Conservation (phyloP, 2,888 invertebrate species). For the Deilephila elpenor region DNA sequence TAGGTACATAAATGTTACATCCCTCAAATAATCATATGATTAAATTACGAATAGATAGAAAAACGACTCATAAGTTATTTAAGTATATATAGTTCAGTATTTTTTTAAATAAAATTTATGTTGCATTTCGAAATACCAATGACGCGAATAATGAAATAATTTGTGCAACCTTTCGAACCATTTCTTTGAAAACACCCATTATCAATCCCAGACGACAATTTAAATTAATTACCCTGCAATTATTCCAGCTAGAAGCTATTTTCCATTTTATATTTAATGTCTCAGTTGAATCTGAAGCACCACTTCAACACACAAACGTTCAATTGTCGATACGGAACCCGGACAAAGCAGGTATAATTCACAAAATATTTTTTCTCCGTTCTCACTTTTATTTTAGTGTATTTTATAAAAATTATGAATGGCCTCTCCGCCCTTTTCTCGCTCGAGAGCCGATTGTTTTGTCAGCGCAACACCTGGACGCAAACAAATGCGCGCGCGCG, state of each 20-base stretch:
- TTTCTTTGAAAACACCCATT: not conserved
- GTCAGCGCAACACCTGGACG: slow-evolving; percentile 82
- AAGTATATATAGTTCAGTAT: not conserved
- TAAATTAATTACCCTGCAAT: slow-evolving; percentile 2
- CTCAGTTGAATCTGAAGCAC: not conserved
- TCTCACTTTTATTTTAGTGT: slow-evolving; percentile 70
- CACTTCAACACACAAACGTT: not conserved
- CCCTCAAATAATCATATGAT: not conserved
- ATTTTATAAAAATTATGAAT: slow-evolving; percentile 76
- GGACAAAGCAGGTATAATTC: slow-evolving; percentile 30
- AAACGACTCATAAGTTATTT: not conserved
- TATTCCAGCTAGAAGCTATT: not conserved
- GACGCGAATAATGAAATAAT: not conserved
- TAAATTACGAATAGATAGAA: not conserved
- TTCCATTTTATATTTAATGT: not conserved
- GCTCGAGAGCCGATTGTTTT: slow-evolving; percentile 80
- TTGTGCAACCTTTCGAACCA: too few relatives aligned
- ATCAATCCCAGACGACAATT: not conserved
- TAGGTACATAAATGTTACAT: not conserved
- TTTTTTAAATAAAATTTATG: not conserved
- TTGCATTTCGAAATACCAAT: not conserved
- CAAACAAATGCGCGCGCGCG: slow-evolving; percentile 74
- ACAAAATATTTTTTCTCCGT: slow-evolving; percentile 57
- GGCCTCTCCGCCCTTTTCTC: slow-evolving; percentile 75
- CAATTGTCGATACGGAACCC: slow-evolving; percentile 29